Percentiles rank a stretch among this genome's conserved stretches.
Conservation (phyloP, 2,888 invertebrate genomes). For the Phorcus lineatus region DNA sequence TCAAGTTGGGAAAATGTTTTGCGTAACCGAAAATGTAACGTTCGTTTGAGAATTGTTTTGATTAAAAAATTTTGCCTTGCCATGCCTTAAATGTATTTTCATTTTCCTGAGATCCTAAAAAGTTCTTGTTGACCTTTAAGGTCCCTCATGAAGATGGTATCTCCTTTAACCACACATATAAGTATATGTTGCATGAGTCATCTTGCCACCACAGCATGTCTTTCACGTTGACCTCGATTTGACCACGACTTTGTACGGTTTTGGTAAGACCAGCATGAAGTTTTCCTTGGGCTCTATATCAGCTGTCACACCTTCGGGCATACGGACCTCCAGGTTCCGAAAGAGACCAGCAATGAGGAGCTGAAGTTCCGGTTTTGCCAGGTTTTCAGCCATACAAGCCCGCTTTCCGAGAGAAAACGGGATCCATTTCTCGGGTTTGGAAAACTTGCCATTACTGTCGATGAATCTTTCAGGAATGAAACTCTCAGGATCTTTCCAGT, state of each 20-base stretch:
- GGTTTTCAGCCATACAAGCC: constrained; percentile 60
- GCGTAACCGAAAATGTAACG: no score
- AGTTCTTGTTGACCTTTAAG: no score
- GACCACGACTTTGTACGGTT: background rate
- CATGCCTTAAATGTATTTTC: no score
- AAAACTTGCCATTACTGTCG: constrained; percentile 53
- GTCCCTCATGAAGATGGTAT: no score
- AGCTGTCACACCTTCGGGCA: constrained; percentile 31
- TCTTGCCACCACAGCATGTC: no score
- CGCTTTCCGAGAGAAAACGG: constrained; percentile 64
- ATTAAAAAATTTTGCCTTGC: no score
- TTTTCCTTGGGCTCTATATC: background rate
- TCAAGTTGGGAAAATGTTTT: no score
- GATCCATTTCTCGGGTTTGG: constrained; percentile 55
- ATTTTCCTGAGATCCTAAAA: no score
- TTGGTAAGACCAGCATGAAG: background rate
- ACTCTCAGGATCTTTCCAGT: constrained; percentile 54
- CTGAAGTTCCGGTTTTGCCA: constrained; percentile 60
- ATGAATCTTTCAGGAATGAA: constrained; percentile 63
- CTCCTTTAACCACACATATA: no score
- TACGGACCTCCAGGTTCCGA: constrained; percentile 33
- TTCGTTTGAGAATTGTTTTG: no score
- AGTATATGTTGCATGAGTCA: no score
- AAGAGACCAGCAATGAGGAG: constrained; percentile 48
- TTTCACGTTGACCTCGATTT: background rate